Evolutionary conservation across 1,140 invertebrate genomes (phyloP).

Genomic region (Ganaspis sp.): DNA sequence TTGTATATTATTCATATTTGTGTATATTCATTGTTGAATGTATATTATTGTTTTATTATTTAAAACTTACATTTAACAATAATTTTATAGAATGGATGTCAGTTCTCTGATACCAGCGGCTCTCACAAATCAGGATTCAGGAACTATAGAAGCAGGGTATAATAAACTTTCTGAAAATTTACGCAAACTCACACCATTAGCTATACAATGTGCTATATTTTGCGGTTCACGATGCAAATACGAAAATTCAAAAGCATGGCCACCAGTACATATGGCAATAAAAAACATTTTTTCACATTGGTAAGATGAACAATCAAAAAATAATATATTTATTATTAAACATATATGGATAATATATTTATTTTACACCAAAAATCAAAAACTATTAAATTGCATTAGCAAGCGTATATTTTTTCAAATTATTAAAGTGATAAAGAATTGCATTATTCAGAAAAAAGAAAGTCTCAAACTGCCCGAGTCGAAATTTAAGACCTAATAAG

Average conservation of each 20-base stretch:
- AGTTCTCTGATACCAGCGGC: constrained; percentile 70
- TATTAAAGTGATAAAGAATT: too few species aligned
- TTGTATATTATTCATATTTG: not conserved
- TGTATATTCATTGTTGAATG: not conserved
- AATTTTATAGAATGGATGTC: constrained; percentile 67
- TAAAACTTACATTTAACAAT: not conserved
- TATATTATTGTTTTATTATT: constrained; percentile 32
- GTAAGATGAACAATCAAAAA: constrained; percentile 72
- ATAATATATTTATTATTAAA: too few species aligned
- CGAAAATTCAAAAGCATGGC: constrained; percentile 83
- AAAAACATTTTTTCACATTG: constrained; percentile 89
- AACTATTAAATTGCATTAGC: too few species aligned
- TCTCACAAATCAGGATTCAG: constrained; percentile 58
- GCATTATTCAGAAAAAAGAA: too few species aligned
- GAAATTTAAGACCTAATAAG: too few species aligned
- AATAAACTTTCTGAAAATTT: constrained; percentile 79
- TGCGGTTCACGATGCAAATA: constrained; percentile 90
- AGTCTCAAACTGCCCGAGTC: too few species aligned
- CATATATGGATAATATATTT: too few species aligned
- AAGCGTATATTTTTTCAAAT: too few species aligned
- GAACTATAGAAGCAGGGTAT: constrained; percentile 69
- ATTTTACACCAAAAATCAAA: too few species aligned
- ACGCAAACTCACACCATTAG: constrained; percentile 79
- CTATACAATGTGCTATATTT: constrained; percentile 86
- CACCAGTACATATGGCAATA: constrained; percentile 82